Percentiles rank a stretch among this genome's conserved stretches.
Conservation (phyloP, 2,888 invertebrate species). For the Cosmia pyralina region DNA sequence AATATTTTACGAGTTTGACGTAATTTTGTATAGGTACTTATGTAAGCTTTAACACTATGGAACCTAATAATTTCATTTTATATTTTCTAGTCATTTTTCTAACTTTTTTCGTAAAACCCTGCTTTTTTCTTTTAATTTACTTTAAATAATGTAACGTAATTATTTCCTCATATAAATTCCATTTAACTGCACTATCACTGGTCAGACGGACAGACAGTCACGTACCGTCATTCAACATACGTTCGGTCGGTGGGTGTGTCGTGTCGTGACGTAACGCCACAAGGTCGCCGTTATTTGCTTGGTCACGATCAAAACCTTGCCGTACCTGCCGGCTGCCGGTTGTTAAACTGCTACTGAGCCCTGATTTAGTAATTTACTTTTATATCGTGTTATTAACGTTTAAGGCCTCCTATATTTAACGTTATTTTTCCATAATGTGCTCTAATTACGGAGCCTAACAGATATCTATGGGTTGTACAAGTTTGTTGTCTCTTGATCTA, state of each 20-base stretch:
- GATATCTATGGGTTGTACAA: background rate
- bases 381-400: conserved; percentile 15
- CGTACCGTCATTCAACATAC: conserved; percentile 31
- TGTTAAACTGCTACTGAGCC: conserved; percentile 28
- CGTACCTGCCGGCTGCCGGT: conserved; percentile 16
- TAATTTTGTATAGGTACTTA: background rate
- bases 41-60: background rate
- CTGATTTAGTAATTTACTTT: conserved; percentile 40
- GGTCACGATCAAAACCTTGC: conserved; percentile 54
- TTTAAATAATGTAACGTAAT: background rate
- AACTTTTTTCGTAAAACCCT: background rate
- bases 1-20: background rate
- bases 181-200: background rate
- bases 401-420: background rate
- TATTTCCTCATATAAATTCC: conserved; percentile 2
- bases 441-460: background rate
- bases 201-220: conserved; percentile 15
- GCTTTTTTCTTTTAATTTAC: background rate
- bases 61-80: background rate
- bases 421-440: conserved; percentile 4
- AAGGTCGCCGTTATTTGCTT: conserved; percentile 53
- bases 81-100: background rate
- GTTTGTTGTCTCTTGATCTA: background rate
- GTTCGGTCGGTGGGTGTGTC: conserved; percentile 61
- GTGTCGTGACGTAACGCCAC: conserved; percentile 56